phyloP scores from a whole-genome alignment of 2,113 vertebrate genomes.

The Engystomops pustulosus region DNA sequence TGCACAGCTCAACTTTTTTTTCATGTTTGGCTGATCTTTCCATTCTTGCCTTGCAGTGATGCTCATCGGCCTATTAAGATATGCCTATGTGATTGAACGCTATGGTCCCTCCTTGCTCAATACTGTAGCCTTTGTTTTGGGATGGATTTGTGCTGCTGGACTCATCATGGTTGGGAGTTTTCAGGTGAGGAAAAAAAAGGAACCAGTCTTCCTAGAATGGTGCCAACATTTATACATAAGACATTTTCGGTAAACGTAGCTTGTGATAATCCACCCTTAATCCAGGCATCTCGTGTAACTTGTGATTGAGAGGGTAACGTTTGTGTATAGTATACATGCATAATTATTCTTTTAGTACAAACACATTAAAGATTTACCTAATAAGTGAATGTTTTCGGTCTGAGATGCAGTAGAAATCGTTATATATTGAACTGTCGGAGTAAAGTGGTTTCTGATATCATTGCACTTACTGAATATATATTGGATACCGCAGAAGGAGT shows the following conservation, averaged over 20 bases:
- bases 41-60: constrained; percentile 71
- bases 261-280: no score
- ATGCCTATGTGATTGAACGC: constrained; percentile 81
- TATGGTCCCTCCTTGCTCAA: constrained; percentile 82
- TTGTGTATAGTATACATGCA: no score
- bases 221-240: no score
- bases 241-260: no score
- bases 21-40: background rate
- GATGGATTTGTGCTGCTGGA: constrained; percentile 83
- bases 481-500: background rate
- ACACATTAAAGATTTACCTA: background rate
- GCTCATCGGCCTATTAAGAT: constrained; percentile 82
- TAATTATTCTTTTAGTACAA: no score
- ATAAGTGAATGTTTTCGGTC: background rate
- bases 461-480: background rate
- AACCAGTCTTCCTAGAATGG: no score
- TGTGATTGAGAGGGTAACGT: no score
- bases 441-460: background rate
- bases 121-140: constrained; percentile 76
- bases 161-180: constrained; percentile 89
- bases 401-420: background rate
- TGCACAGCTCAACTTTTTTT: no score
- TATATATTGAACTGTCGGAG: background rate
- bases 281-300: no score
- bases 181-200: constrained; percentile 70